Base-by-base conservation (phyloP, 2,888 invertebrate genomes). In the Hylaea fasciaria region DNA sequence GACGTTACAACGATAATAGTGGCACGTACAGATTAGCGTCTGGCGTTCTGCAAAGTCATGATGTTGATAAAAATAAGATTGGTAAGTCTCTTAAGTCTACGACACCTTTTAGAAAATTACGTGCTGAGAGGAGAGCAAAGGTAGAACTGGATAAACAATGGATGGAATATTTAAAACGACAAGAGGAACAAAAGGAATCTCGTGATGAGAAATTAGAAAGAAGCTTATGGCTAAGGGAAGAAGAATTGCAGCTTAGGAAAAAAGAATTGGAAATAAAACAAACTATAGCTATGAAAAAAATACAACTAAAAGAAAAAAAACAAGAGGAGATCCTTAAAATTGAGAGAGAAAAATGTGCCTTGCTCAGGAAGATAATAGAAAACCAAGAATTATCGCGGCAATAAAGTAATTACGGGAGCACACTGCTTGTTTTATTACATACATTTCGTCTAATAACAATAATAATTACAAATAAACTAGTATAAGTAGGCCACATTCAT, bases 211-310 rank as follows among this genome's bases (percentile, higher is more conserved):
- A 85, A 62, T 81, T 75, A 67, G 85, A 86, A 75, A 82, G 83
- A 70, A 83, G 77, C 70, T 76, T 87, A 61, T 78, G 78, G 59
- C 68, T 87, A 52, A 80, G 75, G 62, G 85, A 87, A 75, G 85
- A 87, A 71, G 85, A 86, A 69, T 76, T 87, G 50, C 78, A 83
- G 57, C 66, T 87, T 49, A 78, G 80, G 37, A 85, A 78, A 69
- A 83, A 80, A 64, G 86, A 86, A 72, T 70, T 87, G 46, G 85
- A 86, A 81, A 77, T 86, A 3, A 87, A 86, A 74, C 85, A 86
- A 64, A 77, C 80, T 29, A 69, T 87, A 73, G 85, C 86, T 46
- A 72, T 86, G 66, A 85, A 78, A 70, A 85, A 81, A 69, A 63
- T 87, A 56, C 80, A 86, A 66, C 66, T 87, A 9, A 85, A 80